phyloP scores from a whole-genome alignment of 2,797 vertebrate species.

The Falco biarmicus region DNA sequence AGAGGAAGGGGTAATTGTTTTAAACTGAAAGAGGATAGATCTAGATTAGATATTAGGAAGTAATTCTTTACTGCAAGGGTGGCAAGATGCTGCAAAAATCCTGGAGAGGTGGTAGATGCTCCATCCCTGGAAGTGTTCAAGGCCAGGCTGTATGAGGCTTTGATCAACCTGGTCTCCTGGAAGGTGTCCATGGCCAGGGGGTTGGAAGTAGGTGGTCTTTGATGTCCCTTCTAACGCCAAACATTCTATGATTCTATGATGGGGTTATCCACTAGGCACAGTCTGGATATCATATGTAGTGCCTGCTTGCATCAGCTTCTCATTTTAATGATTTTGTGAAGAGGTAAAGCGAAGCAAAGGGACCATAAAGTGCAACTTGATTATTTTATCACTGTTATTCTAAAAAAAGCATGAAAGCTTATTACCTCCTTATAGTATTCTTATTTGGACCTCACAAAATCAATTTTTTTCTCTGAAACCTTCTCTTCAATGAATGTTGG shows the following conservation, averaged over 20 bases:
- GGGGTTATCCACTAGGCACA: neutral
- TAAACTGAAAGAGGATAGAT: neutral
- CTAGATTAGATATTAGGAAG: neutral
- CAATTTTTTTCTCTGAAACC: neutral
- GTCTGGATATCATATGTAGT: neutral
- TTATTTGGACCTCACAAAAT: neutral
- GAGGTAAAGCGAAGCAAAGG: neutral
- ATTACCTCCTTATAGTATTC: neutral
- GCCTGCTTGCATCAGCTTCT: neutral
- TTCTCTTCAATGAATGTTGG: neutral
- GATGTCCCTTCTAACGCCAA: too few species aligned
- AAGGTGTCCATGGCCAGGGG: too few species aligned
- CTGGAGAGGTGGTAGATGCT: too few species aligned
- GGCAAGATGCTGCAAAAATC: too few species aligned
- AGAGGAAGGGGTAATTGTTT: too few species aligned
- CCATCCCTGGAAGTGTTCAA: too few species aligned
- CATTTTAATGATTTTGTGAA: neutral
- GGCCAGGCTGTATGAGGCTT: too few species aligned
- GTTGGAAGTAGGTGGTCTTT: too few species aligned
- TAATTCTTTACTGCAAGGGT: too few species aligned
- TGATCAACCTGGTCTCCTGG: too few species aligned
- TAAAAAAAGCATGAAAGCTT: neutral
- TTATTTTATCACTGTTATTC: neutral
- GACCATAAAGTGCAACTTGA: neutral
- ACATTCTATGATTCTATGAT: too few species aligned